A percentile compares a stretch with the other conserved stretches of the same genome.
Evolutionary conservation across 2,888 invertebrate species (phyloP).

Genomic region (Zaprionus bogoriensis): DNA sequence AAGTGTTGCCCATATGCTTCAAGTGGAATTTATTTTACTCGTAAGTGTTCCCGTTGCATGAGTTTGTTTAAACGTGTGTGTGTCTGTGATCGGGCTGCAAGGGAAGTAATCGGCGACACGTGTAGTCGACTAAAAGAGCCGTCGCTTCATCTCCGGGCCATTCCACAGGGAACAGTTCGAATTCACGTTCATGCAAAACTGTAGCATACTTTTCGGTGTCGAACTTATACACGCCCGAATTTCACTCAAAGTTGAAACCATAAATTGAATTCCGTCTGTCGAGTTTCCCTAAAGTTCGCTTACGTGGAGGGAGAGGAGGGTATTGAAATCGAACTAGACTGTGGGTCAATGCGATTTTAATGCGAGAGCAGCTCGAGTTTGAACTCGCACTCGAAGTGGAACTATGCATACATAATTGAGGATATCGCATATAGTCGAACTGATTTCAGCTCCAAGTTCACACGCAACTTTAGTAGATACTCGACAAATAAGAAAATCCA

Average conservation of each 20-base stretch:
- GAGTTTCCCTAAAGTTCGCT: neutral
- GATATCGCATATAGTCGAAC: too few relatives aligned
- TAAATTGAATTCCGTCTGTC: neutral
- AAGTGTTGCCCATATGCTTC: conserved; percentile 1
- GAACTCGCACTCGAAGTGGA: too few relatives aligned
- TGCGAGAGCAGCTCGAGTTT: too few relatives aligned
- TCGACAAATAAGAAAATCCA: too few relatives aligned
- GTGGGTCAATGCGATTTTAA: too few relatives aligned
- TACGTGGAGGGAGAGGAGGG: neutral
- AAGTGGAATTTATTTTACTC: neutral
- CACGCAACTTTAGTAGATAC: too few relatives aligned
- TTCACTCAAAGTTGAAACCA: neutral
- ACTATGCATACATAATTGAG: too few relatives aligned
- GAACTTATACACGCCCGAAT: neutral
- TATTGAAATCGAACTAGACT: too few relatives aligned
- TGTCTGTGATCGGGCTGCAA: neutral
- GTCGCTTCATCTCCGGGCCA: neutral
- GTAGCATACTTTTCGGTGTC: too few relatives aligned
- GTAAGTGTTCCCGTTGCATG: conserved; percentile 1
- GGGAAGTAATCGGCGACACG: neutral
- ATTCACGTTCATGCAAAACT: neutral
- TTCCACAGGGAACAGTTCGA: neutral
- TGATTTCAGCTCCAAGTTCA: too few relatives aligned
- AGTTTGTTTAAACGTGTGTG: neutral
- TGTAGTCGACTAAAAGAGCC: neutral